Conservation (phyloP, 1,140 invertebrate species). For the Zaprionus inermis region DNA sequence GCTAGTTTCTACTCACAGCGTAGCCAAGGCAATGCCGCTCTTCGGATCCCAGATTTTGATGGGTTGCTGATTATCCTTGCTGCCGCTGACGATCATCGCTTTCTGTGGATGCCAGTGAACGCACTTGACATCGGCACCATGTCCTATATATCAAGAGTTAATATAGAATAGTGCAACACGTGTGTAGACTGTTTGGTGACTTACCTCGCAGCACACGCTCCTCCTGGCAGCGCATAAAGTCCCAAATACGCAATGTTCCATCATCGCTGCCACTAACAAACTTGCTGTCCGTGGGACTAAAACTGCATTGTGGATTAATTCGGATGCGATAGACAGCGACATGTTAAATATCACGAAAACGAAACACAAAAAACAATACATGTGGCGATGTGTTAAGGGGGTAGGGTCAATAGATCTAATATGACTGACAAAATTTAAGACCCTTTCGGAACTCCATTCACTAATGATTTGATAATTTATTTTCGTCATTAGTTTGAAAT, state of each 20-base stretch:
- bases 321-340: conserved; percentile 38
- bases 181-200: conserved; percentile 25
- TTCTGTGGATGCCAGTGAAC: conserved; percentile 99
- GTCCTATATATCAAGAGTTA: conserved; percentile 88
- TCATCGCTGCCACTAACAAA: conserved; percentile 99
- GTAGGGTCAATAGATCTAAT: background rate
- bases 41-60: conserved; percentile 99
- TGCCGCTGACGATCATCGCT: conserved; percentile 97
- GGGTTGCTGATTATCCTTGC: conserved; percentile 99
- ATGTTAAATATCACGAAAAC: conserved; percentile 57
- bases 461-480: background rate
- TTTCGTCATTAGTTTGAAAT: background rate
- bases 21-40: conserved; percentile 94
- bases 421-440: background rate
- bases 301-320: conserved; percentile 87
- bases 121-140: conserved; percentile 99
- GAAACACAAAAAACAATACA: conserved; percentile 36
- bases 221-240: conserved; percentile 98
- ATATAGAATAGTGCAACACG: background rate
- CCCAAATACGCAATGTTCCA: conserved; percentile 99
- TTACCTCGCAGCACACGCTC: conserved; percentile 97
- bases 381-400: background rate
- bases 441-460: background rate
- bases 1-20: conserved; percentile 86
- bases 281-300: conserved; percentile 99